Base-by-base conservation (phyloP, 2,113 vertebrate genomes). In the Manacus vitellinus region DNA sequence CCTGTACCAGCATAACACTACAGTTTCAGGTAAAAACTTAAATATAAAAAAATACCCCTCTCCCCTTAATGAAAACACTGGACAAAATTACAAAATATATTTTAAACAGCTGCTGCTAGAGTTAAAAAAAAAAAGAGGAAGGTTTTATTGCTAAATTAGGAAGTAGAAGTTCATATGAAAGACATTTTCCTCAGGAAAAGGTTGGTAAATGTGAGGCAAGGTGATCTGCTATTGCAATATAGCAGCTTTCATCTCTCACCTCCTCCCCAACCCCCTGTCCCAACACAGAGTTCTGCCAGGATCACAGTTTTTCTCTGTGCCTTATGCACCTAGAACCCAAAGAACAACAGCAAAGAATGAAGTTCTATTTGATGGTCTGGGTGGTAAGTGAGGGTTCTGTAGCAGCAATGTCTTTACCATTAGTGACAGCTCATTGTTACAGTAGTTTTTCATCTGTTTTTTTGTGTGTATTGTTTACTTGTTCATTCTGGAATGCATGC, bases 91-190 rank as follows among this genome's bases (percentile, higher is more conserved):
- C 92, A 79, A 89, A 96, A 94, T 49, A 44, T 41, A 35, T 63
- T 94, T 91, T 62, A 31, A 89, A 94, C 77, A 76, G 4, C 76
- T 94, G 62, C 83, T 95, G 49, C 37, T 76, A 58, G 39, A 89
- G 55, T 62, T 7, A 63, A 70, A 80, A 56, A 56, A 65, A 74
- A 83, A 95, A 95, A 92, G 70, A 82, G 91, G 95, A 97, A 95
- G 89, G 24, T 52, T 92, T 88, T 95, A 51, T 95, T 96, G 92
- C 97, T 79, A 91, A 94, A 96, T 79, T 95, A 94, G 89, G 95
- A 97, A 95, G 84, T 94, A 35, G 74, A 92, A 91, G 58, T 90
- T 95, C 22, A 21, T 89, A 28, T 74, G 87, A 93, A 95, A 92
- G 87, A 91, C 0, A 1, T 94, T 94, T 97, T 95, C 91, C 92